Base-by-base conservation (phyloP, 2,797 vertebrate species). In the Sibirionetta formosa region DNA sequence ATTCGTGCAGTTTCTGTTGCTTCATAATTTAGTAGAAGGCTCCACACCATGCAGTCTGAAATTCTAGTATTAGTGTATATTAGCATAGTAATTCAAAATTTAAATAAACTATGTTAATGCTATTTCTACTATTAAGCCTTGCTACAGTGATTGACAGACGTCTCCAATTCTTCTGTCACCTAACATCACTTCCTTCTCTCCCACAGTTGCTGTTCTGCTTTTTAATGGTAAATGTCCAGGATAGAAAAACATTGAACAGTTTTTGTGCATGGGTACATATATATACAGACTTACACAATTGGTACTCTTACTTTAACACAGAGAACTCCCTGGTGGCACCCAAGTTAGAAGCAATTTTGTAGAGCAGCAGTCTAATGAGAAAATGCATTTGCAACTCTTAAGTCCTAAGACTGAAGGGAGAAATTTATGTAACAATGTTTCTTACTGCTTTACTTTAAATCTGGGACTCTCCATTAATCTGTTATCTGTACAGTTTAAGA, bases 211-310 rank as follows among this genome's bases (percentile, higher is more conserved):
- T 0, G n/a, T 86, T 75, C n/a, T 81, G 14, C 20, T 51, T 83
- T 83, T 23, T 69, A 56, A 83, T 66, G 33, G 20, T 35, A 53
- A 31, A 63, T 51, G 24, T 40, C n/a, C 6, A 29, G 9, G 38
- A n/a, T 6, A 42, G 9, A 23, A 48, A 83, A 72, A 56, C 1
- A 20, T 56, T 42, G 7, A 48, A 15, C 14, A 33, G 23, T 11
- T 61, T 56, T 80, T 48, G 11, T 33, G 29, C 56, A 14, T 0
- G 2, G n/a, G 29, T n/a, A 23, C 0, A 0, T 63, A 23, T 11
- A 19, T 58, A 26, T 0, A 36, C 3, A 56, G 16, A 18, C n/a
- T 58, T 8, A 36, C 1, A 11, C 11, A 42, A 10, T 33, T 79
- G 4, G 38, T 68, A 9, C 4, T 53, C 1, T 31, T 46, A 58